A percentile compares a stretch with the other conserved stretches of the same genome.
Conservation (phyloP, 1,140 invertebrate genomes). For the Drosophila parabipectinata region DNA sequence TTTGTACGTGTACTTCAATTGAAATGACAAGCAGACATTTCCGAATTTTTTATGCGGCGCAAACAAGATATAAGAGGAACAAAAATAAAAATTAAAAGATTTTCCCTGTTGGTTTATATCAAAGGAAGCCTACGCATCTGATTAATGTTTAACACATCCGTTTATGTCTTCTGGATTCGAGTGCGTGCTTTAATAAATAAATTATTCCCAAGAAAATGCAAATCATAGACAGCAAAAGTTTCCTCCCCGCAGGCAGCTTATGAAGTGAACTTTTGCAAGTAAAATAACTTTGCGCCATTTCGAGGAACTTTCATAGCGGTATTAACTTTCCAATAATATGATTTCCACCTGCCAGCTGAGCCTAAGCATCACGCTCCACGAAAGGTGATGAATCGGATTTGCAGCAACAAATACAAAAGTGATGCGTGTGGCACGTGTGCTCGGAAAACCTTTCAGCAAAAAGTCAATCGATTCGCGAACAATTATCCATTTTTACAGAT, state of each 20-base stretch:
- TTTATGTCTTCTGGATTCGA: background rate
- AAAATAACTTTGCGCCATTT: constrained; percentile 16
- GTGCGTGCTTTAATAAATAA: background rate
- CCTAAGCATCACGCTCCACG: constrained; percentile 25
- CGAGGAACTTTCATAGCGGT: background rate
- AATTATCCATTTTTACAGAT: background rate
- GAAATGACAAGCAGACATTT: background rate
- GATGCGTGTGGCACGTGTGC: background rate
- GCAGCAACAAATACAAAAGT: background rate
- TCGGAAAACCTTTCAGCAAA: background rate
- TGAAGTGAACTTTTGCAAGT: background rate
- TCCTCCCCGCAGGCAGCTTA: background rate
- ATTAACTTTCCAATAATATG: constrained; percentile 34
- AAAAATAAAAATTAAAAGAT: background rate
- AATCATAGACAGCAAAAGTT: background rate
- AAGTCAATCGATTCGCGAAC: background rate
- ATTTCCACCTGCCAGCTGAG: constrained; percentile 34
- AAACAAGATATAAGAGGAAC: background rate
- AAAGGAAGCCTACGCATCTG: background rate
- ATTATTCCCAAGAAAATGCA: background rate
- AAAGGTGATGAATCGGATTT: constrained; percentile 44
- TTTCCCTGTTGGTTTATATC: background rate
- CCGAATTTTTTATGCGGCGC: background rate
- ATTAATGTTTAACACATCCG: background rate
- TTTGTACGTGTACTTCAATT: constrained; percentile 2